Evolutionary conservation across 1,140 invertebrate species (phyloP), one percentile per base, ranked within the genome.

Genomic region (Anastrepha ludens): DNA sequence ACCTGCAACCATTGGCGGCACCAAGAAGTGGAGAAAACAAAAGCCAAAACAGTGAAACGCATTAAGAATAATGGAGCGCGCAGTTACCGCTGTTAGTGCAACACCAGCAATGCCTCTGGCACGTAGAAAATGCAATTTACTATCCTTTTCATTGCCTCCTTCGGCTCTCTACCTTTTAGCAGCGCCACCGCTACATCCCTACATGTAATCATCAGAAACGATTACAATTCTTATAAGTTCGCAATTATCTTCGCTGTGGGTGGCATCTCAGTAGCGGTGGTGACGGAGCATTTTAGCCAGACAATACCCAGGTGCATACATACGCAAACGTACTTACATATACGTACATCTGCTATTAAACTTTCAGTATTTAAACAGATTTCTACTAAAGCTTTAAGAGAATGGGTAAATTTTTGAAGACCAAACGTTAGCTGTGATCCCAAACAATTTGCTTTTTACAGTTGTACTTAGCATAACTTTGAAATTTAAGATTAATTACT

Each of bases 41-140:
- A 15, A 4, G 60, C 9, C 13, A 62, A 62, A 17, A 29, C 29
- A 29, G 29, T 29, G 60, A 3, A 2, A 81, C 20, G 74, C 9
- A 58, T 81, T 81, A 55, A 81, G n/a, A 55, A 55, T 15, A 81
- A 81, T 55, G n/a, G 7, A 50, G 44, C 6, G n/a, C 8, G 70
- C 17, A 55, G 44, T 78, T 81, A 47, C 47, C 6, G 5, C n/a
- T 47, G 44, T 55, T 9, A 9, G 15, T 74, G 70, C 5, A 17
- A 74, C 17, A 15, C 60, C 64, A 20, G 5, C 29, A 29, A 67
- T 67, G 64, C 64, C 64, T 5, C 7, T 39, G 64, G 64, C 64
- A 67, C 6, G 74, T 55, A 55, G 74, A 50, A 29, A 81, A 81
- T 81, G 47, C 74, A 81, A 81, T 81, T 81, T 81, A 29, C 47